Percentiles rank a stretch among this genome's conserved stretches.
These are phyloP conservation scores for Gonatopus flavifemur DNA, from an alignment of 1,140 invertebrate species.

Conservation along the genomic window DNA sequence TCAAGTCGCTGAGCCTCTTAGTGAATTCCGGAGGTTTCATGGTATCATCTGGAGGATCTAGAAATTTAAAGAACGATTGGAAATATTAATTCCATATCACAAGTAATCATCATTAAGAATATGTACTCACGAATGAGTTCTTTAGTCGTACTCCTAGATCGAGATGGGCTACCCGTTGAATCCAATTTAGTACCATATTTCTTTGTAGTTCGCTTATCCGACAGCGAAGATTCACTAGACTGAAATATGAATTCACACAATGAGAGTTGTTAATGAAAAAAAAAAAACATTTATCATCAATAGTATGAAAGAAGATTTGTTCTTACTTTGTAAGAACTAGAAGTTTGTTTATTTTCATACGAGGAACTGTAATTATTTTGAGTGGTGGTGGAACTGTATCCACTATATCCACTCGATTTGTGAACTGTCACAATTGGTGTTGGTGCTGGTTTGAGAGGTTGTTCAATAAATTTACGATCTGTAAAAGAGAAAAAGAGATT, in stretches of 20 bases:
- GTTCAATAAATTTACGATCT: conserved; percentile 82
- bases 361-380: conserved; percentile 21
- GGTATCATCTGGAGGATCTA: conserved; percentile 81
- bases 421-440: conserved; percentile 63
- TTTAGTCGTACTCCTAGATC: conserved; percentile 87
- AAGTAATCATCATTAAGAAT: neutral
- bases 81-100: neutral
- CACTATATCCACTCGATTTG: conserved; percentile 41
- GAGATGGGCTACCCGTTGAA: conserved; percentile 70
- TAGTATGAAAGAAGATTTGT: neutral
- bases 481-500: conserved; percentile 17
- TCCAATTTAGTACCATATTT: conserved; percentile 79
- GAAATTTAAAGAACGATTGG: conserved; percentile 13
- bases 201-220: conserved; percentile 64
- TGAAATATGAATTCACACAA: neutral
- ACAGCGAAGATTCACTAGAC: conserved; percentile 19
- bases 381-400: conserved; percentile 33
- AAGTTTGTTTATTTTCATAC: conserved; percentile 23
- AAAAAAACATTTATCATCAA: too few relatives aligned
- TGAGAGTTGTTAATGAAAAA: too few relatives aligned
- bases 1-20: conserved; percentile 68
- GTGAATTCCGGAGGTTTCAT: conserved; percentile 86
- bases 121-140: conserved; percentile 78
- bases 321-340: conserved; percentile 29
- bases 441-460: conserved; percentile 75